Percentiles rank a stretch among this genome's conserved stretches.
These are phyloP conservation scores for Leptinotarsa undecemlineata DNA, from an alignment of 1,140 invertebrate species.

Conservation along the genomic window DNA sequence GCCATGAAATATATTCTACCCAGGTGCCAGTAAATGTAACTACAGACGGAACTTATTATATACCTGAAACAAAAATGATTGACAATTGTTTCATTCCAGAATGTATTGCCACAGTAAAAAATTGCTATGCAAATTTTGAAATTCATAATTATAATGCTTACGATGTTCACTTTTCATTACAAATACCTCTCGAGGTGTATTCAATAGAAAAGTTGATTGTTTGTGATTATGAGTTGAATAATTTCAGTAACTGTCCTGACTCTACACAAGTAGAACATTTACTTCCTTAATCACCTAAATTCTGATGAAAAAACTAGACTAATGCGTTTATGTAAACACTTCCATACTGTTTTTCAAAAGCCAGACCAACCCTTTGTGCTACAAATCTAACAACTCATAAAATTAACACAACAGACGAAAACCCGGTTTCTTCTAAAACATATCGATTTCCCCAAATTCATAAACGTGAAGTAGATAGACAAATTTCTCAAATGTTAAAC, in stretches of 20 bases:
- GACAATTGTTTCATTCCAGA: not conserved
- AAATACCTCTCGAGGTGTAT: not conserved
- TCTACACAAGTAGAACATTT: too few species aligned
- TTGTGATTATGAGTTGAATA: not conserved
- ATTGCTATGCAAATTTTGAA: not conserved
- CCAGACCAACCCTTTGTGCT: too few species aligned
- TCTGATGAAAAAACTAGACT: too few species aligned
- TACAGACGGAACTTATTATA: not conserved
- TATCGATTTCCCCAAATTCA: conserved; percentile 33
- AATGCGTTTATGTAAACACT: too few species aligned
- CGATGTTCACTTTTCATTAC: not conserved
- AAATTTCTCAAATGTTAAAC: conserved; percentile 33
- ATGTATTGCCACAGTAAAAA: not conserved
- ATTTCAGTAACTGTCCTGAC: too few species aligned
- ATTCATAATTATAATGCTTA: not conserved
- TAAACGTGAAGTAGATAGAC: conserved; percentile 34
- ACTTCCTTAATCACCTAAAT: too few species aligned
- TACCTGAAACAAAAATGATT: not conserved
- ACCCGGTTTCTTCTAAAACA: not conserved
- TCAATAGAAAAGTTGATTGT: not conserved
- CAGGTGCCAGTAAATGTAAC: not conserved
- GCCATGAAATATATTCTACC: not conserved
- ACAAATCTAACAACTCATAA: too few species aligned
- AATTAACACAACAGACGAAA: too few species aligned
- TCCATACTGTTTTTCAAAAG: too few species aligned